phyloP scores from a whole-genome alignment of 2,888 invertebrate genomes.

The Ramazzottius varieornatus region DNA sequence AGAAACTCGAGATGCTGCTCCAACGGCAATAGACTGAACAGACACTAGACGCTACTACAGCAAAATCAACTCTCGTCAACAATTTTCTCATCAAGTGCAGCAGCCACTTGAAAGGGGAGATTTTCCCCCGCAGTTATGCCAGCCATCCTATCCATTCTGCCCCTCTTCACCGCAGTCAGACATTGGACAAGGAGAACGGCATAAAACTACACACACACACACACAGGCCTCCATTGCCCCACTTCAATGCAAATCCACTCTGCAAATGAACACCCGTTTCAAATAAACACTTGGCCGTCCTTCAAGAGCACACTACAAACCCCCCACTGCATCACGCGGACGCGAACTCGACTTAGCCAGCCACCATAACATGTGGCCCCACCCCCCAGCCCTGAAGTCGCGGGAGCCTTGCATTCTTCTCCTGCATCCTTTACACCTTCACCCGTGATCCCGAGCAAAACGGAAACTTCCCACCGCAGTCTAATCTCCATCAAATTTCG shows the following conservation, averaged over 20 bases:
- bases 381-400: too few species aligned
- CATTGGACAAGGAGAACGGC: too few species aligned
- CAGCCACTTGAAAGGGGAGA: background rate
- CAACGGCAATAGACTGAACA: background rate
- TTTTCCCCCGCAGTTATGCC: too few species aligned
- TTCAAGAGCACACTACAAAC: background rate
- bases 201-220: background rate
- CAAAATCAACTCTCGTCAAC: slow-evolving; percentile 3
- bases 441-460: too few species aligned
- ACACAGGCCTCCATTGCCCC: background rate
- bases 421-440: too few species aligned
- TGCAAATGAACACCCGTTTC: slow-evolving; percentile 4
- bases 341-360: too few species aligned
- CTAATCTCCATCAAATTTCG: too few species aligned
- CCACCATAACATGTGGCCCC: too few species aligned
- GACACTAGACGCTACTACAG: background rate
- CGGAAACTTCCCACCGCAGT: too few species aligned
- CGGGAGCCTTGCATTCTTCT: too few species aligned
- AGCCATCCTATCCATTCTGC: background rate
- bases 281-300: slow-evolving; percentile 2
- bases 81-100: slow-evolving; percentile 3
- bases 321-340: too few species aligned
- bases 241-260: slow-evolving; percentile 3
- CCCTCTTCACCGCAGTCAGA: background rate
- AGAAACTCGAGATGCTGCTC: background rate